Evolutionary conservation across 2,797 vertebrate species (phyloP).

Genomic region (Pseudochirops cupreus): DNA sequence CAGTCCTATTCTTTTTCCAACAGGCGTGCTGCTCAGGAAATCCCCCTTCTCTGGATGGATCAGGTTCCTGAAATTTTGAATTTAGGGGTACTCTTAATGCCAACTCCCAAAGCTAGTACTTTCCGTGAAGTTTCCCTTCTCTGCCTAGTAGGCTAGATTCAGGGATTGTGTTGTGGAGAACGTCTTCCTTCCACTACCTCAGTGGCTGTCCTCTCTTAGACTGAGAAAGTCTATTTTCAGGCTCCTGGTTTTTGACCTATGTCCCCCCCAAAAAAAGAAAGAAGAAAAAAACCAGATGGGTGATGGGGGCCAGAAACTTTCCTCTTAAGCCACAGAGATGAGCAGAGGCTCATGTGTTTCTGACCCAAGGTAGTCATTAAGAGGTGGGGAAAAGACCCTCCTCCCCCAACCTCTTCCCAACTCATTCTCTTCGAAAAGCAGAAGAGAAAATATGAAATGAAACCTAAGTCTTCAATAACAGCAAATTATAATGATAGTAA

Average conservation of each 20-base stretch:
- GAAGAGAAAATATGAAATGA: background rate
- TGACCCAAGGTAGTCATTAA: background rate
- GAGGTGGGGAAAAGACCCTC: background rate
- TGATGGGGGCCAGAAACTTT: background rate
- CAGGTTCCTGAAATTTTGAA: background rate
- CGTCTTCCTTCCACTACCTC: background rate
- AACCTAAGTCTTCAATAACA: background rate
- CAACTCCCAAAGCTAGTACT: background rate
- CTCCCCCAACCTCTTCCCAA: background rate
- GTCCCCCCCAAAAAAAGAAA: background rate
- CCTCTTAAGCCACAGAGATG: background rate
- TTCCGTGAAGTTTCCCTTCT: background rate
- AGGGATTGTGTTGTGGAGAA: background rate
- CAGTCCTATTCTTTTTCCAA: background rate
- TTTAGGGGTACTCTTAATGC: background rate
- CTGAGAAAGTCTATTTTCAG: background rate
- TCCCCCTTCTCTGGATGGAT: background rate
- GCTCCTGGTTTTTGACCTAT: background rate
- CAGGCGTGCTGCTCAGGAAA: background rate
- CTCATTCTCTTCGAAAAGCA: background rate
- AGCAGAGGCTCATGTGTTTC: background rate
- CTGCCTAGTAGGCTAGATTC: background rate
- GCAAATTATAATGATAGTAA: background rate
- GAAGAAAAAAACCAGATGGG: background rate
- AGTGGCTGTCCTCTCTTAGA: background rate